Evolutionary conservation across 1,140 invertebrate genomes (phyloP), one percentile per base, ranked within the genome.

Genomic region (Drosophila suzukii): DNA sequence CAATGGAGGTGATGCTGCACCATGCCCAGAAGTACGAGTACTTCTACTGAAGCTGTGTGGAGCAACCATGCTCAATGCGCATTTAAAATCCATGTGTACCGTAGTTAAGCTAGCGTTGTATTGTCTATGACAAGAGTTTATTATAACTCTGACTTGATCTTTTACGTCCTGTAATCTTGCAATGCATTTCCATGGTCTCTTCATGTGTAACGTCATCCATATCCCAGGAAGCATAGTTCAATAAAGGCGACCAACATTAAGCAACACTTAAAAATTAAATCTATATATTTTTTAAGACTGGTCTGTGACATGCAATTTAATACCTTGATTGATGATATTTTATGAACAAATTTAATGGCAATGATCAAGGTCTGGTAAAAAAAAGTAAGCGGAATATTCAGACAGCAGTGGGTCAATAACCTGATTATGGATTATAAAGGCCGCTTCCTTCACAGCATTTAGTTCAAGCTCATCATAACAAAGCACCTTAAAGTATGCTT

Each of bases 1-100:
- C 93, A 3, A 95, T 96, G 94, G 93, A 95, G 82, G 90, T 94
- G 43, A 92, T 93, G 85, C 81, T 94, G 46, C 80, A 66, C 30
- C 77, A 83, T 56, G 80, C 81, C 4, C 85, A 90, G 41, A 89
- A 90, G 47, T 89, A 90, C 59, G 84, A 89, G 51, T 90, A 89
- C 49, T 81, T 89, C 17, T 89, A 89, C 51, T 89, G 27, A 85
- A 6, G 17, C 20, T 49, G 24, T 39, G n/a, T 5, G 8, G 15
- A 24, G 17, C 12, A 24, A 0, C 7, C 46, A 49, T 62, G 84
- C 84, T 90, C 84, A 89, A 85, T 6, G 71, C 75, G 84, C 81
- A 89, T 89, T 88, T 88, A 88, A 57, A 49, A 61, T 30, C 30
- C 6, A 10, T 57, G 43, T 68, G 17, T 50, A 65, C 12, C 34